A percentile compares a stretch with the other conserved stretches of the same genome.
Evolutionary conservation across 2,888 invertebrate species (phyloP).

Genomic region (Cancer borealis): DNA sequence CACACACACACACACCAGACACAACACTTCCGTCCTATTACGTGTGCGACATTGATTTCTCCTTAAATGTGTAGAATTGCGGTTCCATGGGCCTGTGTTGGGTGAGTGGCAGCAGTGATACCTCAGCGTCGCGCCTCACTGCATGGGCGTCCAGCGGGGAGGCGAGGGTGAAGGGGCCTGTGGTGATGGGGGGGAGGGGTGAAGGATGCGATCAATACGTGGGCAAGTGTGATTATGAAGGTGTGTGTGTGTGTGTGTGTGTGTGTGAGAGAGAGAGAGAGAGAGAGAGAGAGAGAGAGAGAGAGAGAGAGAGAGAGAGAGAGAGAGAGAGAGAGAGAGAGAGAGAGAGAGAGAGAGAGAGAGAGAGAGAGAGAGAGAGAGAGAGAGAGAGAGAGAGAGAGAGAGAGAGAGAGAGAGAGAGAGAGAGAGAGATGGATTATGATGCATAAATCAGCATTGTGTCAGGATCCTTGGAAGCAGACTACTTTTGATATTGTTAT

Average conservation of each 20-base stretch:
- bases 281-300: neutral
- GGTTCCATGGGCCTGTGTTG: neutral
- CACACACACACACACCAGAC: neutral
- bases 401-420: too few relatives aligned
- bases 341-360: too few relatives aligned
- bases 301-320: too few relatives aligned
- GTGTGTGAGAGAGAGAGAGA: neutral
- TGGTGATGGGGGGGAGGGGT: neutral
- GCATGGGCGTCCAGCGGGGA: neutral
- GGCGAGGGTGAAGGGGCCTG: neutral
- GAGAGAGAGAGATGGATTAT: too few relatives aligned
- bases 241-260: neutral
- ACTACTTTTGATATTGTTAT: too few relatives aligned
- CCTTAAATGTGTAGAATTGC: conserved; percentile 7
- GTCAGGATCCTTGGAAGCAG: too few relatives aligned
- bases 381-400: too few relatives aligned
- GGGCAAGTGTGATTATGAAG: neutral
- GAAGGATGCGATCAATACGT: neutral
- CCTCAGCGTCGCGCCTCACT: neutral
- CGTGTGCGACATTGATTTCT: neutral
- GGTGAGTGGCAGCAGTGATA: neutral
- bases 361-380: too few relatives aligned
- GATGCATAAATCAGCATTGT: too few relatives aligned
- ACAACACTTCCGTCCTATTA: neutral
- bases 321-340: too few relatives aligned